Evolutionary conservation across 2,888 invertebrate species (phyloP).

Genomic region (Apotomis capreana): DNA sequence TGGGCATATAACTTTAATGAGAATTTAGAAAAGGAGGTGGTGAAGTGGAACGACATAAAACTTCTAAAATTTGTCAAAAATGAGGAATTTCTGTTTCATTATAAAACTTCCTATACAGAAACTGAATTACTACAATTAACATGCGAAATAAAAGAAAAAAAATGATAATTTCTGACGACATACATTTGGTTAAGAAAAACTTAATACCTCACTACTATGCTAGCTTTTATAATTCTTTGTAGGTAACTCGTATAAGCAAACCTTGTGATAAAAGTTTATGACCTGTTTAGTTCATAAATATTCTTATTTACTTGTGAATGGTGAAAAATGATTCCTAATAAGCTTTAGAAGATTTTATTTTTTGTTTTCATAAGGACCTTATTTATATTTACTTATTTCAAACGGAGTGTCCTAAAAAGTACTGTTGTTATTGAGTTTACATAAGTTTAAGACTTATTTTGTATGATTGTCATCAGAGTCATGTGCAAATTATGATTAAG

Average conservation of each 20-base stretch:
- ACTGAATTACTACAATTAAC: not conserved
- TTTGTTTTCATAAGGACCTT: too few species aligned
- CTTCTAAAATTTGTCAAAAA: constrained; percentile 42
- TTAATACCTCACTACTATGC: constrained; percentile 29
- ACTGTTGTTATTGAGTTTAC: too few species aligned
- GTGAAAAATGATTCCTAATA: too few species aligned
- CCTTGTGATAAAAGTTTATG: not conserved
- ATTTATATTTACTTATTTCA: too few species aligned
- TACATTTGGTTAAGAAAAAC: constrained; percentile 15
- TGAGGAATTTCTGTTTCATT: constrained; percentile 40
- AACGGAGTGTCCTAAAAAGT: too few species aligned
- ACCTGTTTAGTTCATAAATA: too few species aligned
- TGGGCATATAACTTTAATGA: constrained; percentile 44
- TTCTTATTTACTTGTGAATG: too few species aligned
- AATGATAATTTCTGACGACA: not conserved
- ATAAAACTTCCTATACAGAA: constrained; percentile 44
- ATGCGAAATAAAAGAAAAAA: not conserved
- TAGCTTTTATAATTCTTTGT: constrained; percentile 16
- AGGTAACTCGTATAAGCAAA: not conserved
- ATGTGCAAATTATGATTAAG: too few species aligned
- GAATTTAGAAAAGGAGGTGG: constrained; percentile 39
- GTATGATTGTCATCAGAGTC: too few species aligned
- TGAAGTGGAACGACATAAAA: constrained; percentile 45
- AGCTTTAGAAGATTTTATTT: too few species aligned
- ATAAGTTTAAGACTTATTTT: too few species aligned